Conservation (phyloP, 2,888 invertebrate genomes). For the Nephrotoma appendiculata region DNA sequence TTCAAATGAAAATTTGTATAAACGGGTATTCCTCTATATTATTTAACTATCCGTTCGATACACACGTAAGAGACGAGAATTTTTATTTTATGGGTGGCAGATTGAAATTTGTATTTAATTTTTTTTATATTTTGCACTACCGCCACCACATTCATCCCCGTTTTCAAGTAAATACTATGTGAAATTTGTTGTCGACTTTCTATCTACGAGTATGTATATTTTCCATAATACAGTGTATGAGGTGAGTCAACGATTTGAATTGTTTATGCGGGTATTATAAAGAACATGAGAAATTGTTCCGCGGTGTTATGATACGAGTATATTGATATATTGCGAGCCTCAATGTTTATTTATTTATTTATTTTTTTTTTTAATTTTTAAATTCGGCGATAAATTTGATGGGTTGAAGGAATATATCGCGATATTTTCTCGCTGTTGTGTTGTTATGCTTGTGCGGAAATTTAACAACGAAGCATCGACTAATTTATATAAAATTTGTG, state of each 20-base stretch:
- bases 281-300: neutral
- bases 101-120: neutral
- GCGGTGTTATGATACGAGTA: neutral
- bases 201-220: neutral
- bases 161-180: neutral
- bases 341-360: neutral
- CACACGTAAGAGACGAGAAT: neutral
- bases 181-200: neutral
- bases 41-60: neutral
- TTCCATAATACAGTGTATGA: neutral
- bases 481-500: neutral
- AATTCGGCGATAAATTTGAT: neutral
- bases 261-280: neutral
- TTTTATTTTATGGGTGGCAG: neutral
- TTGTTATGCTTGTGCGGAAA: neutral
- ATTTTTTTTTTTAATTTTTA: neutral
- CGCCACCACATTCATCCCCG: neutral
- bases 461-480: neutral
- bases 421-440: neutral
- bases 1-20: neutral
- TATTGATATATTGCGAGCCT: neutral
- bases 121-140: neutral
- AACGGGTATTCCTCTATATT: neutral
- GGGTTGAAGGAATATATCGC: neutral
- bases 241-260: neutral